phyloP scores from a whole-genome alignment of 2,113 vertebrate species.

The Panthera tigris region DNA sequence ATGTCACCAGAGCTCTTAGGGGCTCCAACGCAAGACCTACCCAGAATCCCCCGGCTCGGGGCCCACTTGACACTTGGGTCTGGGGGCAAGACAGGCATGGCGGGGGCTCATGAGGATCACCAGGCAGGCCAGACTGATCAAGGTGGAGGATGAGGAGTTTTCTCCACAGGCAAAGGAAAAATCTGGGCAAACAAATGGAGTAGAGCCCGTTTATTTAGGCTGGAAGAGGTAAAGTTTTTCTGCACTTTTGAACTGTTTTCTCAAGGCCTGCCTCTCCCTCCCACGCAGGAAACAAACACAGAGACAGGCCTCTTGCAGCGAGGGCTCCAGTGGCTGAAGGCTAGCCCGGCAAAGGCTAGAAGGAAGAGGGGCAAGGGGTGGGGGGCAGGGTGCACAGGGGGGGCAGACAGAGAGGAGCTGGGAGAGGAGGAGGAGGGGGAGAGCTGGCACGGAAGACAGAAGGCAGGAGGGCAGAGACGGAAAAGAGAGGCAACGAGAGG shows the following conservation, averaged over 20 bases:
- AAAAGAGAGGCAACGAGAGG: background rate
- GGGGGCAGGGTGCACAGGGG: background rate
- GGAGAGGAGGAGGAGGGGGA: background rate
- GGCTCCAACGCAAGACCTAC: accelerated
- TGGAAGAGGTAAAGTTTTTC: constrained; percentile 87
- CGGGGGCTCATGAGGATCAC: background rate
- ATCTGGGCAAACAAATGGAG: constrained; percentile 73
- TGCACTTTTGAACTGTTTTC: constrained; percentile 91
- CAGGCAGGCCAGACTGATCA: background rate
- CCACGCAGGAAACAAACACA: constrained; percentile 86
- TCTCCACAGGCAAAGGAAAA: constrained; percentile 60
- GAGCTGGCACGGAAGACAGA: background rate
- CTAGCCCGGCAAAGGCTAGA: background rate
- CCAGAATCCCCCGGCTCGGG: background rate
- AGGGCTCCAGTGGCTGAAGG: constrained; percentile 38
- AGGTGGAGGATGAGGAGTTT: constrained; percentile 31
- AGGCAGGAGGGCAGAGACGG: background rate
- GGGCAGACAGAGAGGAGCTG: background rate
- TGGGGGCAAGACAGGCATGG: background rate
- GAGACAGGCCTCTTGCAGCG: constrained; percentile 82
- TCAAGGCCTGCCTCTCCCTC: constrained; percentile 87
- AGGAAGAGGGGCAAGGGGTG: background rate
- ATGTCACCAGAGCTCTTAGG: no score
- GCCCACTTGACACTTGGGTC: background rate
- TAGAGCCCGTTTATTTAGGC: constrained; percentile 84